phyloP scores from a whole-genome alignment of 2,113 vertebrate genomes.

The Pavo muticus region DNA sequence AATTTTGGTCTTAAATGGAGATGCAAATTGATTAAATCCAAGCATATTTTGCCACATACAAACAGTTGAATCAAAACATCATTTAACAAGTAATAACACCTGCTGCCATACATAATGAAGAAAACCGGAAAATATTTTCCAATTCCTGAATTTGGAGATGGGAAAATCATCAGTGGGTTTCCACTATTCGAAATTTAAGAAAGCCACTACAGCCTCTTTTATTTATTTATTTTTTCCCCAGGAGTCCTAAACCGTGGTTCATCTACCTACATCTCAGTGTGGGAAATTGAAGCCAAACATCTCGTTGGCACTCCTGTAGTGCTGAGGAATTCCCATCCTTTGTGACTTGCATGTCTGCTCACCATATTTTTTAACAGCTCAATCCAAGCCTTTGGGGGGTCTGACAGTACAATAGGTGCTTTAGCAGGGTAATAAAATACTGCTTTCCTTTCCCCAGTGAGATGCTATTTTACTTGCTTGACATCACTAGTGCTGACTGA shows the following conservation, averaged over 20 bases:
- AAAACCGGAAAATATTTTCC: background rate
- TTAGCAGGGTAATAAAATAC: background rate
- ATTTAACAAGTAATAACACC: background rate
- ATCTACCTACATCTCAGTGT: fast-evolving
- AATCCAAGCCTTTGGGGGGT: background rate
- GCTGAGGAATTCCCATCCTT: background rate
- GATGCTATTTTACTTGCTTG: background rate
- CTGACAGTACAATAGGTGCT: background rate
- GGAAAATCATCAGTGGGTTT: fast-evolving
- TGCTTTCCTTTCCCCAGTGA: too few relatives aligned
- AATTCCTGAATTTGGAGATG: background rate
- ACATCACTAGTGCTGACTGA: background rate
- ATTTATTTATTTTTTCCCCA: background rate
- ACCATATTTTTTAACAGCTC: background rate
- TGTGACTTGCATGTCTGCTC: background rate
- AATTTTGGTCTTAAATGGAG: conserved; percentile 56
- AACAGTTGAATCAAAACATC: conserved; percentile 23
- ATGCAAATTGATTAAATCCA: conserved; percentile 61
- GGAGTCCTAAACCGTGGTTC: background rate
- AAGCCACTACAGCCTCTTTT: background rate
- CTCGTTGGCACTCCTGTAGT: fast-evolving
- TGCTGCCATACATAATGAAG: background rate
- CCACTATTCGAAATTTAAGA: background rate
- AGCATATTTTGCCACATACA: conserved; percentile 53
- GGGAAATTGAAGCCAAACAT: background rate